These are phyloP conservation scores for Pholis gunnellus DNA, from an alignment of 2,113 vertebrate species.

Conservation along the genomic window DNA sequence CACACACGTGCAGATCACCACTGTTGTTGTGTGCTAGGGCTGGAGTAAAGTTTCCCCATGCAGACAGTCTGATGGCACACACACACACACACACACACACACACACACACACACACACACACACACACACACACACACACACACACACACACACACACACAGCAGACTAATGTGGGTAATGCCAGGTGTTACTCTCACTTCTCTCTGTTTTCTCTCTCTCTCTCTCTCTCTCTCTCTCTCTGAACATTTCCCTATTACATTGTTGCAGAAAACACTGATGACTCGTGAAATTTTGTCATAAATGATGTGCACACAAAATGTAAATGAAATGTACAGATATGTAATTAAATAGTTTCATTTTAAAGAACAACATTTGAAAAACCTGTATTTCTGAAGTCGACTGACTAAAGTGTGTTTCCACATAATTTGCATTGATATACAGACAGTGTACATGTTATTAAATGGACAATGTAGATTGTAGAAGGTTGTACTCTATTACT, in stretches of 20 bases:
- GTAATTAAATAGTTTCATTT: neutral
- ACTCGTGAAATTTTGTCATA: no score
- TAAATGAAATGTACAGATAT: neutral
- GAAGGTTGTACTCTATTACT: neutral
- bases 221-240: conserved; percentile 1
- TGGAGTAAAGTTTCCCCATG: conserved; percentile 49
- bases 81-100: conserved; percentile 5
- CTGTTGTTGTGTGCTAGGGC: conserved; percentile 46
- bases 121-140: conserved; percentile 22
- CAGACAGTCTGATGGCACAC: conserved; percentile 43
- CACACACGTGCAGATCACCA: conserved; percentile 48
- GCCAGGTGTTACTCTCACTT: conserved; percentile 55
- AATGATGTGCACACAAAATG: neutral
- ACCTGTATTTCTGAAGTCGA: neutral
- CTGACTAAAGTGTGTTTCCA: neutral
- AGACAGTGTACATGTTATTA: neutral
- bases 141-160: conserved; percentile 18
- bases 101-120: neutral
- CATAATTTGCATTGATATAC: neutral
- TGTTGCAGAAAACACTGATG: neutral
- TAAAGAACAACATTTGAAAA: neutral
- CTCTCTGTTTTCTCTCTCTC: neutral
- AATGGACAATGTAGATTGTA: neutral
- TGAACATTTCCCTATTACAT: neutral
- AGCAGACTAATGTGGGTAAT: conserved; percentile 16